A percentile compares a stretch with the other conserved stretches of the same genome.
Conservation (phyloP, 2,797 vertebrate species). For the Todus mexicanus region DNA sequence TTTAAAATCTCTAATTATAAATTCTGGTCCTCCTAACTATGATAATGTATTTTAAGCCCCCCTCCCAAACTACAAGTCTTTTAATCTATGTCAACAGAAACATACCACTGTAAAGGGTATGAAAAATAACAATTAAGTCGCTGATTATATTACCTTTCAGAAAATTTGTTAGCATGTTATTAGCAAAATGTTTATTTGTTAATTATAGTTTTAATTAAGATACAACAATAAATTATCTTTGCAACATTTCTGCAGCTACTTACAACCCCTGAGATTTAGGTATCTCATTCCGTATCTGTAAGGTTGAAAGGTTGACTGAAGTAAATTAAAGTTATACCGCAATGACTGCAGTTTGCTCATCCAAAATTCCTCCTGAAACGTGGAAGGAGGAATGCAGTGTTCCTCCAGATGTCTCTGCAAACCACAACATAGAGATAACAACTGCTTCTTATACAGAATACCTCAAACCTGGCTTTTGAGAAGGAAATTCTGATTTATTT, state of each 20-base stretch:
- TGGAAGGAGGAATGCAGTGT: neutral
- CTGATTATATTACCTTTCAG: slow-evolving; percentile 52
- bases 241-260: slow-evolving; percentile 14
- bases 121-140: slow-evolving; percentile 5
- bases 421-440: neutral
- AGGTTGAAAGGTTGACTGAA: slow-evolving; percentile 45
- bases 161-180: slow-evolving; percentile 57
- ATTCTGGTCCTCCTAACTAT: neutral
- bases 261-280: slow-evolving; percentile 43
- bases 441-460: neutral
- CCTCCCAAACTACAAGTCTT: neutral
- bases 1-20: neutral
- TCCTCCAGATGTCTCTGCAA: slow-evolving; percentile 24
- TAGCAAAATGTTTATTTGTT: slow-evolving; percentile 62
- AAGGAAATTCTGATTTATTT: neutral
- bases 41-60: too few relatives aligned
- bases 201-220: slow-evolving; percentile 65
- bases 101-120: neutral
- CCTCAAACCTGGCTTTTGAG: neutral
- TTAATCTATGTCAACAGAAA: neutral
- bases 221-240: slow-evolving; percentile 53
- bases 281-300: slow-evolving; percentile 56
- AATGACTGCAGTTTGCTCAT: slow-evolving; percentile 30
- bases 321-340: slow-evolving; percentile 50
- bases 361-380: slow-evolving; percentile 28